Base-by-base conservation (phyloP, 2,797 vertebrate genomes). In the Crossoptilon crossoptilon region DNA sequence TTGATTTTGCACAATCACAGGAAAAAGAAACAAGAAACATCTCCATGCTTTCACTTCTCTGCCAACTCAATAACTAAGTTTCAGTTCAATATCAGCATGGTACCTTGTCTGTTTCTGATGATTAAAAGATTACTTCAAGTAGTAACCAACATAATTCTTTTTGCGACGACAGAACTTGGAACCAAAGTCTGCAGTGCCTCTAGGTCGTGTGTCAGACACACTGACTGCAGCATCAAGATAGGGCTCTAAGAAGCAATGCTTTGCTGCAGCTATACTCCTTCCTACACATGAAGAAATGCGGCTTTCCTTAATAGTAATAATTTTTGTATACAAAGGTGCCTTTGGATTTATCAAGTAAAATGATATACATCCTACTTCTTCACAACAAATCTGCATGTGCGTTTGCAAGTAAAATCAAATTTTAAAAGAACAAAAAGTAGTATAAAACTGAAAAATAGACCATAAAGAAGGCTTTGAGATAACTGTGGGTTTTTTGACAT, bases 331-430 rank as follows among this genome's bases (percentile, higher is more conserved):
- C 12, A 81, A 66, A 86, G 81, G 56, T 55, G 6, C 16, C 12
- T 62, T 83, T 85, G 33, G 8, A 15, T 79, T 80, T 27, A 33
- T 26, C 51, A 64, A 60, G 23, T 73, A 48, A 86, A 84, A 53
- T 10, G 2, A 64, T 49, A 33, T 15, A 23, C 31, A 18, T 22
- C 26, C 49, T 78, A 51, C 19, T 33, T 48, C 13, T 27, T 56
- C 12, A 21, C 55, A 64, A 56, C 67, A 82, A 31, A 0, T 0
- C 6, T 0, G 1, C 4, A 5, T 6, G 24, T 51, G 35, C 9
- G 14, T 23, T 4, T 9, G 13, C 9, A 13, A 2, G 0, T 12
- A 19, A 87, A 74, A 81, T 23, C 22, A 27, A 17, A 27, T 67
- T 74, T 21, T 0, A 41, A 70, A 64, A 17, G 17, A 27, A 8